phyloP scores from a whole-genome alignment of 2,888 invertebrate species.

The Drosophila buzzatii region DNA sequence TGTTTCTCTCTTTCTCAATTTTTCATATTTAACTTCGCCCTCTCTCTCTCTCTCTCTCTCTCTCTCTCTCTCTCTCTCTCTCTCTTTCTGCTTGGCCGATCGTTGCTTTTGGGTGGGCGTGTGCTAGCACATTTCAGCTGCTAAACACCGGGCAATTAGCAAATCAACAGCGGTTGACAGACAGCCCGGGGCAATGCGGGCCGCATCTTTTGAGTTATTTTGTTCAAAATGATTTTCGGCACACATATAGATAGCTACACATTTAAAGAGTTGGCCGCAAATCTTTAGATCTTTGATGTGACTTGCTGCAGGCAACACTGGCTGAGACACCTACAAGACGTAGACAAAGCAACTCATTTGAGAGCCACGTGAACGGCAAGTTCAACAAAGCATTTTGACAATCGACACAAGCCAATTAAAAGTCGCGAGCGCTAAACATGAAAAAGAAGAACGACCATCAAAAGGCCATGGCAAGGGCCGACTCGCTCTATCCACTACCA shows the following conservation, averaged over 20 bases:
- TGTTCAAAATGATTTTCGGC: conserved; percentile 35
- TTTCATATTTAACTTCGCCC: conserved; percentile 8
- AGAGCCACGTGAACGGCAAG: conserved; percentile 29
- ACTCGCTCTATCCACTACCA: not conserved
- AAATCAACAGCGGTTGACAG: conserved; percentile 71
- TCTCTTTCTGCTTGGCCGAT: conserved; percentile 23
- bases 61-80: conserved; percentile 6
- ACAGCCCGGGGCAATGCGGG: conserved; percentile 23
- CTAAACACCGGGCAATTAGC: conserved; percentile 74
- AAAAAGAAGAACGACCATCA: conserved; percentile 18
- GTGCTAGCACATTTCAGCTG: conserved; percentile 37
- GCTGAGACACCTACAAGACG: conserved; percentile 16
- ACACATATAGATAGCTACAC: not conserved
- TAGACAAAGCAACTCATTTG: conserved; percentile 38
- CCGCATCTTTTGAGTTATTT: conserved; percentile 34
- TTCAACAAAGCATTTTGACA: conserved; percentile 35
- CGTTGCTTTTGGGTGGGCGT: conserved; percentile 54
- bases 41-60: not conserved
- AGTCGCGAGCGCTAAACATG: conserved; percentile 51
- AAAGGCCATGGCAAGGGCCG: conserved; percentile 19
- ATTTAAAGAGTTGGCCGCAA: conserved; percentile 20
- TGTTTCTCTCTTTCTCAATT: not conserved
- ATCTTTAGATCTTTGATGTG: conserved; percentile 33
- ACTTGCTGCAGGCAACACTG: conserved; percentile 15
- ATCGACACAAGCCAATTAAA: conserved; percentile 71